Conservation (phyloP, 2,113 vertebrate genomes). For the Cettia cetti region DNA sequence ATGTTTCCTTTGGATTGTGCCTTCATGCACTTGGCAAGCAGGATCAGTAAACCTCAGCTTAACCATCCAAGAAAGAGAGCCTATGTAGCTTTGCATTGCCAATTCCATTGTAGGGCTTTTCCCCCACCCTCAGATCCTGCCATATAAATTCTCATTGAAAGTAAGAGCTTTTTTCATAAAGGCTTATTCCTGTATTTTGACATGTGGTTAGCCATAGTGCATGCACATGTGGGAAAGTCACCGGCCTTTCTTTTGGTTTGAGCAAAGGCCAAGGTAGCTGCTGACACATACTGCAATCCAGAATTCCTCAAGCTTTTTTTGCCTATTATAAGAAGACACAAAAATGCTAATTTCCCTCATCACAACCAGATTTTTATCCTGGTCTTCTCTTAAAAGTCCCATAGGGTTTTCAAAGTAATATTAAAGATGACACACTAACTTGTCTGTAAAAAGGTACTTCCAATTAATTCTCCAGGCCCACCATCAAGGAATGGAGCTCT, state of each 20-base stretch:
- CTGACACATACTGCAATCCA: background rate
- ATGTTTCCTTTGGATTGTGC: background rate
- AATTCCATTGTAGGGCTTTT: background rate
- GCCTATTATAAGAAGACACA: background rate
- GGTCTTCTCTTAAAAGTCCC: background rate
- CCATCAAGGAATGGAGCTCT: background rate
- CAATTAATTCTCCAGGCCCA: background rate
- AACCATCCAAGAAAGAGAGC: background rate
- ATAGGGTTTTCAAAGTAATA: background rate
- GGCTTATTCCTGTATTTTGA: background rate
- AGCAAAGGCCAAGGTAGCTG: background rate
- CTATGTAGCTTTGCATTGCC: background rate
- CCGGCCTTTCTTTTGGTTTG: background rate
- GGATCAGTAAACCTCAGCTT: background rate
- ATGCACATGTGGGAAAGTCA: background rate
- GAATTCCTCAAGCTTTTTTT: background rate
- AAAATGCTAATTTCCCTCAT: background rate
- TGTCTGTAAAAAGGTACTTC: background rate
- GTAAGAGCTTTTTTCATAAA: background rate
- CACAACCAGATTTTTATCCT: background rate
- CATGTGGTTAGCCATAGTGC: background rate
- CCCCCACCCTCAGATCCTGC: background rate
- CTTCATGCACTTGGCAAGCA: background rate
- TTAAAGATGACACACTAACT: background rate
- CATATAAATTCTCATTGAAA: background rate